Base-by-base conservation (phyloP, 2,113 vertebrate species). In the Callipepla squamata region DNA sequence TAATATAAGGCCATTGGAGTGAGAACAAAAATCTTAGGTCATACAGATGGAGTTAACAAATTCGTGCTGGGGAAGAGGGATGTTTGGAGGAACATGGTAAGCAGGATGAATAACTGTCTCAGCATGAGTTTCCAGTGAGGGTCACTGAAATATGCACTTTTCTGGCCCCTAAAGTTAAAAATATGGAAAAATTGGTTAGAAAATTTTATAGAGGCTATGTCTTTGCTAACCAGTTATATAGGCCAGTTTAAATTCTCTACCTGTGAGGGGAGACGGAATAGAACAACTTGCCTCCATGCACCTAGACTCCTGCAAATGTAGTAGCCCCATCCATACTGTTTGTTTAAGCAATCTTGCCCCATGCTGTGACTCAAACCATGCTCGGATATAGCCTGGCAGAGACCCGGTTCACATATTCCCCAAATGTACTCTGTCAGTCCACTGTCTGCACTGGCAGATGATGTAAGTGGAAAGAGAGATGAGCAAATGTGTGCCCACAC, bases 101-200 rank as follows among this genome's bases (percentile, higher is more conserved):
- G 89, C 48, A 83, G 45, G 16, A 65, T 95, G 93, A 95, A 90
- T 83, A 90, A 94, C 32, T 88, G 76, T 89, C 93, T 95, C 73
- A 92, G 92, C 73, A 85, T 83, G 88, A 85, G 47, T 30, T 91
- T 42, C 47, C 28, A 13, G 28, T 42, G 32, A 51, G 21, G 78
- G 38, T 85, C 68, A 88, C 28, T 0, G 1, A 85, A 82, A 87
- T 74, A 28, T 75, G 85, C 93, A 94, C 61, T 86, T 85, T 48
- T 67, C 38, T 96, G 55, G 83, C 22, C 34, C 47, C 70, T 88
- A 11, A 80, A 83, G 19, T 83, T 94, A 74, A 80, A 95, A 93
- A 80, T 80, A 88, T n/a, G 83, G 80, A 85, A 80, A 93, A 88
- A 72, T 61, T 19, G 1, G 12, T 66, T 73, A 70, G 38, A 86